Conservation (phyloP, 2,113 vertebrate species). For the Mesoclemmys tuberculata region DNA sequence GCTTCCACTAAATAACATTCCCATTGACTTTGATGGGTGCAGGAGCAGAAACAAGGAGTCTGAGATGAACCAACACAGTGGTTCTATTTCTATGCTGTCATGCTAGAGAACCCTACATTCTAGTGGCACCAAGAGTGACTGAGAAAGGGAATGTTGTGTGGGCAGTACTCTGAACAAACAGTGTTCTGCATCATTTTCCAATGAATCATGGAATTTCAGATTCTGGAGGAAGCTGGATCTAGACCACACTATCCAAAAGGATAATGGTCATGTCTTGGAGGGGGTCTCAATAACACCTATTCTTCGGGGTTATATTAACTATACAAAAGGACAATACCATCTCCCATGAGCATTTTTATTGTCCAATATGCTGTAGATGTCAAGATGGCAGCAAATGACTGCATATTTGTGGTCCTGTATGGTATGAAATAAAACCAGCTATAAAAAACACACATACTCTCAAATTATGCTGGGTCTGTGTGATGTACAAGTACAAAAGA, state of each 20-base stretch:
- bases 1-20: neutral
- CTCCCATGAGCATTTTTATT: neutral
- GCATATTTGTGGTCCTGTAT: neutral
- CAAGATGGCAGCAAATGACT: neutral
- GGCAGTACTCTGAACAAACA: neutral
- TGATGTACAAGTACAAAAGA: neutral
- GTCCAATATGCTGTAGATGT: neutral
- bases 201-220: neutral
- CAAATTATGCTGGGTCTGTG: neutral
- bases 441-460: neutral
- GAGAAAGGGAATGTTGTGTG: neutral
- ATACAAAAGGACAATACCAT: neutral
- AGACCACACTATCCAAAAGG: neutral
- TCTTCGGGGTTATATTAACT: neutral
- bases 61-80: neutral
- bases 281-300: neutral
- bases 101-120: neutral
- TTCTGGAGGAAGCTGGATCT: neutral
- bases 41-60: neutral
- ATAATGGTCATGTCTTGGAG: neutral
- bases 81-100: neutral
- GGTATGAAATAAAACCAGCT: neutral
- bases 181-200: neutral
- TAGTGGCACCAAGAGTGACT: neutral
- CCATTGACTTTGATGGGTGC: neutral